phyloP scores from a whole-genome alignment of 2,797 vertebrate genomes.

The Florisuga fusca region DNA sequence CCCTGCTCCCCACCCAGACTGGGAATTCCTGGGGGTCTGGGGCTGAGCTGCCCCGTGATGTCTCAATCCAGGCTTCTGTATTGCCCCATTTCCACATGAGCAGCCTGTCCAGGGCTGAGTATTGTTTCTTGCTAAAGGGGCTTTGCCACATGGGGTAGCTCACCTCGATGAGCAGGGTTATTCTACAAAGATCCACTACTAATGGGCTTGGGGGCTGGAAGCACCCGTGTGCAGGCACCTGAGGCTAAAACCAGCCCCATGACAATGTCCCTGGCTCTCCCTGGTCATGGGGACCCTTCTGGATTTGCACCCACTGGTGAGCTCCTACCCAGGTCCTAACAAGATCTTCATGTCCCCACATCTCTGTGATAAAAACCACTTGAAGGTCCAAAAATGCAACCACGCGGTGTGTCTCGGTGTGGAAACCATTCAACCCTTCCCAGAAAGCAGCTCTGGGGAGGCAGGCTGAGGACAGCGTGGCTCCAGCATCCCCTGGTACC shows the following conservation, averaged over 20 bases:
- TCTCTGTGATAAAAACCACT: neutral
- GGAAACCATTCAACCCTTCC: neutral
- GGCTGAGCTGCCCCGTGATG: neutral
- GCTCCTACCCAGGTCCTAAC: neutral
- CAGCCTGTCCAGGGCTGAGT: neutral
- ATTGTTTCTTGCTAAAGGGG: neutral
- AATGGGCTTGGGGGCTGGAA: neutral
- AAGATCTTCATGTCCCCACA: neutral
- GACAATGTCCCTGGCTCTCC: rapidly evolving
- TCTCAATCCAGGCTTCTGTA: slow-evolving; percentile 25
- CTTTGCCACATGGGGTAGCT: neutral
- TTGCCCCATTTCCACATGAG: neutral
- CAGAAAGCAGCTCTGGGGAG: neutral
- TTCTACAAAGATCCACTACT: neutral
- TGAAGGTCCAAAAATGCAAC: neutral
- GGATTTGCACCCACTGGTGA: rapidly evolving
- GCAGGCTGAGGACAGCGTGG: rapidly evolving
- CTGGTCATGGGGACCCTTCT: rapidly evolving
- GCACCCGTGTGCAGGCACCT: rapidly evolving
- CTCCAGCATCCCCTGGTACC: rapidly evolving
- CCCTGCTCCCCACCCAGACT: rapidly evolving
- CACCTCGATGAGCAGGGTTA: slow-evolving; percentile 3
- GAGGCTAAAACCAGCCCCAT: neutral
- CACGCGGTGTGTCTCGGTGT: rapidly evolving
- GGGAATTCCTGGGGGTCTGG: neutral